Percentiles rank a stretch among this genome's conserved stretches.
Evolutionary conservation across 2,113 vertebrate genomes (phyloP).

Genomic region (Alectura lathami): DNA sequence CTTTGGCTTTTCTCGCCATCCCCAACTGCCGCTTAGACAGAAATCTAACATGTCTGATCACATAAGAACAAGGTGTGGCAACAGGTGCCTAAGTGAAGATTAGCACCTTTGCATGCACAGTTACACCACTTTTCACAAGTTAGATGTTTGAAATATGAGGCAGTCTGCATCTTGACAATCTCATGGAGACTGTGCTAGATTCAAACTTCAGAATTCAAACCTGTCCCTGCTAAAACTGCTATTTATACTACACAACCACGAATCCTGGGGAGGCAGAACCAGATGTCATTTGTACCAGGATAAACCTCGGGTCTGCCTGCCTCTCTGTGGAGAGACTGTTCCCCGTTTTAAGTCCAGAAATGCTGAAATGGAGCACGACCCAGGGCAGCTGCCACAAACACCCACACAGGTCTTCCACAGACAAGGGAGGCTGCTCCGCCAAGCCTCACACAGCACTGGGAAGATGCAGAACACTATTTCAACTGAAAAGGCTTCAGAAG

Average conservation of each 20-base stretch:
- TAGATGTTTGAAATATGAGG: not conserved
- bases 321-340: not conserved
- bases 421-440: not conserved
- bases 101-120: not conserved
- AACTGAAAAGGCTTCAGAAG: not conserved
- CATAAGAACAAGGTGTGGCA: not conserved
- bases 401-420: not conserved
- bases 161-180: not conserved
- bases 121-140: not conserved
- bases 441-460: not conserved
- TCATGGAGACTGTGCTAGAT: not conserved
- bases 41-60: not conserved
- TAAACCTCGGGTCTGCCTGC: not conserved
- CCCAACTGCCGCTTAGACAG: not conserved
- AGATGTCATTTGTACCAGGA: not conserved
- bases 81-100: not conserved
- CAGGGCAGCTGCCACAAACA: not conserved
- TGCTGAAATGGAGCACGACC: not conserved
- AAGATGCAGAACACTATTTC: not conserved
- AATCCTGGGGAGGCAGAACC: not conserved
- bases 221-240: not conserved
- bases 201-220: not conserved
- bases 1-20: not conserved
- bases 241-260: not conserved
- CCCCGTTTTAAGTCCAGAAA: not conserved